A percentile compares a stretch with the other conserved stretches of the same genome.
phyloP scores from a whole-genome alignment of 2,888 invertebrate genomes.

The Piscicola geometra region DNA sequence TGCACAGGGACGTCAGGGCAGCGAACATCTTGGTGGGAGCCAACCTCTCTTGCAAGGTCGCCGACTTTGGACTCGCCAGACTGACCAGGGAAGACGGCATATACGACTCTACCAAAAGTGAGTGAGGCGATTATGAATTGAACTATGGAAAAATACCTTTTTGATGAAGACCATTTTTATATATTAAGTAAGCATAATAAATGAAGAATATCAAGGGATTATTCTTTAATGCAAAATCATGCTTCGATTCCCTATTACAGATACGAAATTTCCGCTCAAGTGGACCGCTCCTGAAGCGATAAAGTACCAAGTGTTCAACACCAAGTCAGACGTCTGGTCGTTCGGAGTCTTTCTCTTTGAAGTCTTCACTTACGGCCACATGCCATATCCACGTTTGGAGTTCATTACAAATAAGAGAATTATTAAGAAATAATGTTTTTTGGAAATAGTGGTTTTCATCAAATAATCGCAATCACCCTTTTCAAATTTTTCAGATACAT shows the following conservation, averaged over 20 bases:
- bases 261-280: constrained; percentile 92
- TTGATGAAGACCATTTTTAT: neutral
- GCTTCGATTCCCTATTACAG: too few species aligned
- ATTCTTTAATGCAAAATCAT: too few species aligned
- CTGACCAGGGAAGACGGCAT: constrained; percentile 49
- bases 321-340: constrained; percentile 99
- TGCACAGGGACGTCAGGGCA: constrained; percentile 55
- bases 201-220: too few species aligned
- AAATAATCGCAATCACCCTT: too few species aligned
- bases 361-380: constrained; percentile 88
- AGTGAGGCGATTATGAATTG: neutral
- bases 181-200: neutral
- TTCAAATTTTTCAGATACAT: too few species aligned
- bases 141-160: neutral
- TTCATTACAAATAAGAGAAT: too few species aligned
- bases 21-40: constrained; percentile 55
- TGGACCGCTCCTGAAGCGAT: constrained; percentile 98
- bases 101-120: constrained; percentile 52
- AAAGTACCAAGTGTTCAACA: constrained; percentile 87
- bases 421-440: too few species aligned
- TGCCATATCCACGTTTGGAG: constrained; percentile 74
- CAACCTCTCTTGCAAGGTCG: constrained; percentile 53
- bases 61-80: constrained; percentile 56
- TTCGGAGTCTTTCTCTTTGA: constrained; percentile 95
- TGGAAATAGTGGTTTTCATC: too few species aligned